Evolutionary conservation across 1,140 invertebrate species (phyloP).

Genomic region (Saxidomus purpurata): DNA sequence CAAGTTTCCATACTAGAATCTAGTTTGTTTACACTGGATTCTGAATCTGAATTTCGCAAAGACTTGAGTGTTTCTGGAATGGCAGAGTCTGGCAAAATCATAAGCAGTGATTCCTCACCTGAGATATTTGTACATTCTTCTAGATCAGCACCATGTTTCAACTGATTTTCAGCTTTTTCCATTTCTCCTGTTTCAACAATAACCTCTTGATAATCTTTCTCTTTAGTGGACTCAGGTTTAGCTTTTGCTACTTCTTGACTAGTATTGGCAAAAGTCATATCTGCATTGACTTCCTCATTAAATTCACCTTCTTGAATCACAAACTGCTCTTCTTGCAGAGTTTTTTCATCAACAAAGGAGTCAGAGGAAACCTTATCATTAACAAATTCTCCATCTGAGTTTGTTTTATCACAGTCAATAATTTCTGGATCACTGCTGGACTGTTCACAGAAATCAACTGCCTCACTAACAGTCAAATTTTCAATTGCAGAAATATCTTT

Average conservation of each 20-base stretch:
- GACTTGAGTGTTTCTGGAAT: constrained; percentile 46
- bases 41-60: constrained; percentile 28
- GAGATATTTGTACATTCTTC: not conserved
- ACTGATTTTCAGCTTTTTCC: not conserved
- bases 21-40: constrained; percentile 72
- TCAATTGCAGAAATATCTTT: constrained; percentile 37
- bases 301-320: not conserved
- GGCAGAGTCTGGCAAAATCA: not conserved
- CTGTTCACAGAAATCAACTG: constrained; percentile 43
- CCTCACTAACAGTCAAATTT: not conserved
- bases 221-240: not conserved
- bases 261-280: not conserved
- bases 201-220: not conserved
- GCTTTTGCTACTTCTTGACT: not conserved
- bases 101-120: not conserved
- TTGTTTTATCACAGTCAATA: constrained; percentile 48
- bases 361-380: constrained; percentile 1
- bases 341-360: not conserved
- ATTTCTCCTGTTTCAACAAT: not conserved
- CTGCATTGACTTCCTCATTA: not conserved
- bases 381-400: not conserved
- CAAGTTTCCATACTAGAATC: constrained; percentile 83
- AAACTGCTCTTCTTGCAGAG: not conserved
- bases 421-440: constrained; percentile 58
- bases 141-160: not conserved